Evolutionary conservation across 2,113 vertebrate genomes (phyloP).

Genomic region (Emberiza fucata): DNA sequence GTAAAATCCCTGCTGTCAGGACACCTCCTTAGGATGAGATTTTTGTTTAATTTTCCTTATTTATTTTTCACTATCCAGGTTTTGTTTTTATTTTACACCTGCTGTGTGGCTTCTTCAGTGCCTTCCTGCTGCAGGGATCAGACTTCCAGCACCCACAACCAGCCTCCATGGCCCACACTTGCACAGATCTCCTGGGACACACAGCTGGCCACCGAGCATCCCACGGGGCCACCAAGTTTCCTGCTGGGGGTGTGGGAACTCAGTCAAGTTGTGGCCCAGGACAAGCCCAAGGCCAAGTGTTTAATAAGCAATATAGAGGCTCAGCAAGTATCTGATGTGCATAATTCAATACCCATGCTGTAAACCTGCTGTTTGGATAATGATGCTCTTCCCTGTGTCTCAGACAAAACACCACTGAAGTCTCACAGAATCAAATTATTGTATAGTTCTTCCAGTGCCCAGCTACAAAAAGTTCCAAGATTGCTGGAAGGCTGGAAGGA

Average conservation of each 20-base stretch:
- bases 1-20: background rate
- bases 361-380: background rate
- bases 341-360: background rate
- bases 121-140: background rate
- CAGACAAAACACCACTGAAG: background rate
- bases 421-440: background rate
- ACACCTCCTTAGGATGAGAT: background rate
- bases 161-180: rapidly evolving
- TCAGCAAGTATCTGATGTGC: background rate
- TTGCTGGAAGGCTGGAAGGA: background rate
- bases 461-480: background rate
- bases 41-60: background rate
- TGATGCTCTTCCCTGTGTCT: background rate
- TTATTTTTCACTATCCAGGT: background rate
- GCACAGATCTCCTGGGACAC: background rate
- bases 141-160: background rate
- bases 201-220: rapidly evolving
- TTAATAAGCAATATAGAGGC: background rate
- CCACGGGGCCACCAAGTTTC: background rate
- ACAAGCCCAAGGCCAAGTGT: background rate
- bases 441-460: background rate
- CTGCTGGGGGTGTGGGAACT: rapidly evolving
- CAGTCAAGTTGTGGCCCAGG: background rate
- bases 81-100: background rate
- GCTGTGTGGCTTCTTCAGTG: background rate